A percentile compares a stretch with the other conserved stretches of the same genome.
phyloP scores from a whole-genome alignment of 2,888 invertebrate species.

The Acanthacorydalis orientalis region DNA sequence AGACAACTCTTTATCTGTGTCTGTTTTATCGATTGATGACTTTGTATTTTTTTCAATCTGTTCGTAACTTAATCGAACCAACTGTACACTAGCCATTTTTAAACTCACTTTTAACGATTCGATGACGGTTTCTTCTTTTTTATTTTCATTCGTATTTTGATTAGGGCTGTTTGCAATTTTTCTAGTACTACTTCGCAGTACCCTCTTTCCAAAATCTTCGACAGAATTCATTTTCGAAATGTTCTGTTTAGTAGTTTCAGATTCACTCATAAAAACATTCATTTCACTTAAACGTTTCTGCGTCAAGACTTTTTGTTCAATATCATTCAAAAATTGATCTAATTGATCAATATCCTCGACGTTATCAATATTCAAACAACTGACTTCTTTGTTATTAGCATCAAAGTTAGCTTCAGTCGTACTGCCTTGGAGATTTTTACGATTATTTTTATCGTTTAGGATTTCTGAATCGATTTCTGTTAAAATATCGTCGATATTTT shows the following conservation, averaged over 20 bases:
- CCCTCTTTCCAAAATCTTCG: background rate
- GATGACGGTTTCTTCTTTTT: background rate
- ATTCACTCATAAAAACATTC: background rate
- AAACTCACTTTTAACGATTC: background rate
- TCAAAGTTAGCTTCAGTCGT: background rate
- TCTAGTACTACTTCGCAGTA: background rate
- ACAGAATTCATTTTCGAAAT: background rate
- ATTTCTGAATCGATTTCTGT: background rate
- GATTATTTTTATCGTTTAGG: background rate
- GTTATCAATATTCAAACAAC: slow-evolving; percentile 5
- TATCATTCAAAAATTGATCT: slow-evolving; percentile 6
- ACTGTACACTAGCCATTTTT: too few relatives aligned
- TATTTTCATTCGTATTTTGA: background rate
- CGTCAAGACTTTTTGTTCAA: slow-evolving; percentile 3
- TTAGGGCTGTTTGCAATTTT: background rate
- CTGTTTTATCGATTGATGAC: background rate
- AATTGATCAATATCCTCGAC: slow-evolving; percentile 1
- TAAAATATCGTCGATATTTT: background rate
- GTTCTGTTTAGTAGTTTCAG: background rate
- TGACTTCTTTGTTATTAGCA: slow-evolving; percentile 6
- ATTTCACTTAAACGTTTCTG: background rate
- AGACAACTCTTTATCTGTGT: background rate
- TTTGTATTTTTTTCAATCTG: background rate
- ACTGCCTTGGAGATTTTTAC: background rate
- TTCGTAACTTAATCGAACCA: too few relatives aligned